phyloP scores from a whole-genome alignment of 2,797 vertebrate genomes.

The Adrianichthys oophorus region DNA sequence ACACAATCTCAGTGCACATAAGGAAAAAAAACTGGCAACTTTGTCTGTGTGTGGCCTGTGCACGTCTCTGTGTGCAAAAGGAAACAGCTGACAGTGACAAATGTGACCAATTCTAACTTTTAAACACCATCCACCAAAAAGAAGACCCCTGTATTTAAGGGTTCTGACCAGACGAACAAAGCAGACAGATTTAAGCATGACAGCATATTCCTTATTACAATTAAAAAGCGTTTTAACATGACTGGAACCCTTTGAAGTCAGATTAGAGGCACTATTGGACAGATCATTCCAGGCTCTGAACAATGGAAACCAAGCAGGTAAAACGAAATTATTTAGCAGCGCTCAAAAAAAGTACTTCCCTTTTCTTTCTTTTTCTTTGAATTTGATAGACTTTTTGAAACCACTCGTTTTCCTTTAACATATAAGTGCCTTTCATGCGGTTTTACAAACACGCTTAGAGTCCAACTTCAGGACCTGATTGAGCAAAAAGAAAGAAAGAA shows the following conservation, averaged over 20 bases:
- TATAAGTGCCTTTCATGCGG: conserved; percentile 46
- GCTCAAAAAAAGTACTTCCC: conserved; percentile 62
- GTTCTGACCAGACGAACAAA: conserved; percentile 61
- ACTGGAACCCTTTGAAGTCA: conserved; percentile 74
- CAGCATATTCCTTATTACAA: conserved; percentile 74
- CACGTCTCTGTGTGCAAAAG: conserved; percentile 53
- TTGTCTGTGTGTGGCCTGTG: conserved; percentile 33
- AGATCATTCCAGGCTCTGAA: conserved; percentile 61
- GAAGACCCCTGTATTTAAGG: conserved; percentile 60
- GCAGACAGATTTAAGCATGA: conserved; percentile 63
- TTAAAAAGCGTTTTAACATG: conserved; percentile 69
- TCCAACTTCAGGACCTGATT: conserved; percentile 41
- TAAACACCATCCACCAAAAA: conserved; percentile 67
- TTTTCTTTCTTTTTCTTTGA: conserved; percentile 29
- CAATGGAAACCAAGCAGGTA: conserved; percentile 57
- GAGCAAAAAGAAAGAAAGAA: conserved; percentile 39
- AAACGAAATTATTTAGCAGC: conserved; percentile 62
- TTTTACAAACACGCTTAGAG: conserved; percentile 42
- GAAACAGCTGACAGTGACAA: conserved; percentile 76
- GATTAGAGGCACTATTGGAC: conserved; percentile 70
- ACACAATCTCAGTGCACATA: not conserved
- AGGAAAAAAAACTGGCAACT: no score
- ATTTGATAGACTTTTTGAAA: conserved; percentile 52
- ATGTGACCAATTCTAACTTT: conserved; percentile 74
- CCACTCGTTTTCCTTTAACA: conserved; percentile 41